phyloP scores from a whole-genome alignment of 2,113 vertebrate genomes.

The Elanoides forficatus region DNA sequence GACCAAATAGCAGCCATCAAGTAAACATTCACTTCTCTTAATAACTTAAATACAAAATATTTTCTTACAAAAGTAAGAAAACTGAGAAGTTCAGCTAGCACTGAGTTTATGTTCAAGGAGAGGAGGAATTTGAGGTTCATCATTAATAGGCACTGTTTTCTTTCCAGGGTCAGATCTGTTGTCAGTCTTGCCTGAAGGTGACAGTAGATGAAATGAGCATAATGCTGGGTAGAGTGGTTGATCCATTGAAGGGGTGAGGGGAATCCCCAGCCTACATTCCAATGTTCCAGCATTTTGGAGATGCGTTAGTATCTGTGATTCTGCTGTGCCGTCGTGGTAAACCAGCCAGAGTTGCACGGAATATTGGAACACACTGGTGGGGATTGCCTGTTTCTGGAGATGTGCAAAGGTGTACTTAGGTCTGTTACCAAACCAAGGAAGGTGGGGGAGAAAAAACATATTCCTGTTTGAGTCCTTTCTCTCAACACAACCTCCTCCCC shows the following conservation, averaged over 20 bases:
- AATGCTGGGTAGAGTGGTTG: neutral
- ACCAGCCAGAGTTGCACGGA: neutral
- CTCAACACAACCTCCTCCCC: neutral
- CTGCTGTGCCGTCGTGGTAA: neutral
- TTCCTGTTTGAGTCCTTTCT: neutral
- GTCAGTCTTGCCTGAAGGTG: neutral
- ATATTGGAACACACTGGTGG: neutral
- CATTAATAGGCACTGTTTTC: neutral
- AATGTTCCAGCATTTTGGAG: neutral
- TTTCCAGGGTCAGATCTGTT: neutral
- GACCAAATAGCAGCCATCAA: neutral
- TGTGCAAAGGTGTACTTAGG: neutral
- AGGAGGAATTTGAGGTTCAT: neutral
- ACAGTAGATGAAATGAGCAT: accelerated
- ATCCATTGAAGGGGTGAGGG: no score
- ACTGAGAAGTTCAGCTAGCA: neutral
- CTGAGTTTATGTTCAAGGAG: neutral
- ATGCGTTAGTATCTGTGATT: neutral
- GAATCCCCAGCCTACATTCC: neutral
- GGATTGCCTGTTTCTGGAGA: neutral
- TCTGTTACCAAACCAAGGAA: neutral
- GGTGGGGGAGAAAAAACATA: neutral
- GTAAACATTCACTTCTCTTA: neutral
- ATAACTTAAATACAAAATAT: neutral
- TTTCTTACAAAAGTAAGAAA: neutral